Evolutionary conservation across 2,888 invertebrate genomes (phyloP).

Genomic region (Brachyptera risi): DNA sequence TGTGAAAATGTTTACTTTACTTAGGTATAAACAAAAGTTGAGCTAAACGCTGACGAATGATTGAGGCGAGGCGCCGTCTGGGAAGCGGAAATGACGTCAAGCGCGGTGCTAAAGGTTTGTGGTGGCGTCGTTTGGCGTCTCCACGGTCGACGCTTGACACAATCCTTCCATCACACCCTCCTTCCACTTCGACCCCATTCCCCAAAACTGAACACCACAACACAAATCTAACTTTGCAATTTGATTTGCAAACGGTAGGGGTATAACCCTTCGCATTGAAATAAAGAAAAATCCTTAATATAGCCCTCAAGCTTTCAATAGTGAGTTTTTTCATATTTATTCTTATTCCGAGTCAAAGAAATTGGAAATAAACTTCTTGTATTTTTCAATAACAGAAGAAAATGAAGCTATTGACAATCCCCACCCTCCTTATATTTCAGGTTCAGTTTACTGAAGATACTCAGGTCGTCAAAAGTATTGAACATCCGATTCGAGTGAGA

Average conservation of each 20-base stretch:
- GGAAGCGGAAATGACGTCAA: constrained; percentile 7
- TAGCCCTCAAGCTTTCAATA: constrained; percentile 16
- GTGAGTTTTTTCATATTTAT: constrained; percentile 2
- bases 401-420: constrained; percentile 30
- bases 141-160: constrained; percentile 1
- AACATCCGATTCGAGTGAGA: background rate
- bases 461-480: constrained; percentile 3
- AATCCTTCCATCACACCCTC: background rate
- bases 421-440: constrained; percentile 18
- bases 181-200: background rate
- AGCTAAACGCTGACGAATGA: no score
- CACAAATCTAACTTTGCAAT: constrained; percentile 21
- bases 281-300: constrained; percentile 13
- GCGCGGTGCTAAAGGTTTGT: no score
- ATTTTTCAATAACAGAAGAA: constrained; percentile 30
- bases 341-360: constrained; percentile 2
- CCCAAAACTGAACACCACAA: background rate
- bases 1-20: background rate
- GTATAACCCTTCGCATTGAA: constrained; percentile 2
- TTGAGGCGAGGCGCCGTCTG: background rate
- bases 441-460: background rate
- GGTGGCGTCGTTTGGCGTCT: no score
- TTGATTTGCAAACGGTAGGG: constrained; percentile 19
- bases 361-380: constrained; percentile 31
- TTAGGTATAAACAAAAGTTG: constrained; percentile 10